Base-by-base conservation (phyloP, 2,113 vertebrate species). In the Clarias magur region DNA sequence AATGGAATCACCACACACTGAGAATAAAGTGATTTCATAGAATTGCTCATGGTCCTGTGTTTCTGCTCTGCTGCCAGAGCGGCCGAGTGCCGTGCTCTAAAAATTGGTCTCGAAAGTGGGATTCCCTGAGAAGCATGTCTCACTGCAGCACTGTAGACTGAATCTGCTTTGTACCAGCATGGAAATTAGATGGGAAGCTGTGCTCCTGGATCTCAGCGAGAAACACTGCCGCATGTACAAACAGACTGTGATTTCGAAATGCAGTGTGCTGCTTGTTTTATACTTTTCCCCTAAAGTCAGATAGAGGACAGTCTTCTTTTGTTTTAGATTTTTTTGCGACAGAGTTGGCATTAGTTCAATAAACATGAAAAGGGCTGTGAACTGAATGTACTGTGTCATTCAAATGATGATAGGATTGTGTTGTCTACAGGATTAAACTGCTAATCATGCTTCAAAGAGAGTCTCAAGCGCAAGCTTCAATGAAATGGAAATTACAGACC, bases 1-100 rank as follows among this genome's bases (percentile, higher is more conserved):
- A 96, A 95, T 96, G 96, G 96, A 97, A 97, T 98, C 96, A 97
- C 97, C 94, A 92, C 95, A 95, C 97, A 96, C 91, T 92, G 91
- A 94, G 91, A 89, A 94, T 94, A 92, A 95, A 94, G 94, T 96
- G 95, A 96, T 96, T 96, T 96, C 95, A 96, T 96, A 94, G 83
- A 89, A 92, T 92, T 91, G 91, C 89, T 92, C 91, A 93, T 95
- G 84, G 92, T 94, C 93, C 87, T 91, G 91, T 91, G 92, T 94
- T 93, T 93, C 87, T 95, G 89, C 92, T 91, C 92, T 89, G 30
- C 75, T 79, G 42, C 25, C 25, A 57, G 79, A 57, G n/a, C 21
- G n/a, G 25, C 54, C 16, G 38, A 76, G 48, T 62, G 34, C 53
- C 19, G 65, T 30, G 15, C 54, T 30, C 38, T 53, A 25, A 65